Percentiles rank a stretch among this genome's conserved stretches.
Conservation (phyloP, 1,140 invertebrate genomes). For the Amphibalanus amphitrite region DNA sequence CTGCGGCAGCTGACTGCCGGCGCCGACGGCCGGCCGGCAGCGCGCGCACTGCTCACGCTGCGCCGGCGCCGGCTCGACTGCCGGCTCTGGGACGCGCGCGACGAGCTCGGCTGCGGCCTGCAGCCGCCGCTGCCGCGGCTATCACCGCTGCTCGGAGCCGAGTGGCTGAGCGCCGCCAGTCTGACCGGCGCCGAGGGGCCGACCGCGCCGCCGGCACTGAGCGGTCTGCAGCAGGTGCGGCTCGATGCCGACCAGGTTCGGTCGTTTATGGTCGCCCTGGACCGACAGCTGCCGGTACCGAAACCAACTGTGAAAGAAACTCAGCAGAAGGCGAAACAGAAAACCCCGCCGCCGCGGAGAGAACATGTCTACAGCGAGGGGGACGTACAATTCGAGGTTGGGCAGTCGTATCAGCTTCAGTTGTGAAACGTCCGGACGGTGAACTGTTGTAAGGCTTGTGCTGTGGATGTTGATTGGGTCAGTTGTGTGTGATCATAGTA, state of each 20-base stretch:
- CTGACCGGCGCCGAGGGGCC: constrained; percentile 88
- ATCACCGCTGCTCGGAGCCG: constrained; percentile 72
- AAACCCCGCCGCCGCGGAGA: too few species aligned
- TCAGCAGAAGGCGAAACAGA: too few species aligned
- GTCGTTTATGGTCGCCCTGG: constrained; percentile 55
- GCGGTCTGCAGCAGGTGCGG: constrained; percentile 69
- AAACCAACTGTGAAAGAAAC: too few species aligned
- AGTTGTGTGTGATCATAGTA: too few species aligned
- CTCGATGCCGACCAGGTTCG: constrained; percentile 76
- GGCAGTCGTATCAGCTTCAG: too few species aligned
- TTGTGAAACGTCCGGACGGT: too few species aligned
- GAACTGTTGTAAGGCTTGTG: too few species aligned
- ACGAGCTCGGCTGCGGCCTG: constrained; percentile 28
- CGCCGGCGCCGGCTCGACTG: neutral
- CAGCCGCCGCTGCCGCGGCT: constrained; percentile 60
- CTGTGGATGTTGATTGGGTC: too few species aligned
- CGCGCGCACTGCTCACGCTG: neutral
- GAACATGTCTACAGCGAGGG: too few species aligned
- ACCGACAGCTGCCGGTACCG: constrained; percentile 32
- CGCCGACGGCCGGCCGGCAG: too few species aligned
- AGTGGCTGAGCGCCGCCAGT: constrained; percentile 84
- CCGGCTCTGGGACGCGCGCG: neutral
- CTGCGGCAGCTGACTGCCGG: neutral
- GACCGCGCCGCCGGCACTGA: constrained; percentile 71
- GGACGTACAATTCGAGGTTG: too few species aligned